These are phyloP conservation scores for Vulpes lagopus DNA, from an alignment of 2,113 vertebrate genomes.

Conservation along the genomic window DNA sequence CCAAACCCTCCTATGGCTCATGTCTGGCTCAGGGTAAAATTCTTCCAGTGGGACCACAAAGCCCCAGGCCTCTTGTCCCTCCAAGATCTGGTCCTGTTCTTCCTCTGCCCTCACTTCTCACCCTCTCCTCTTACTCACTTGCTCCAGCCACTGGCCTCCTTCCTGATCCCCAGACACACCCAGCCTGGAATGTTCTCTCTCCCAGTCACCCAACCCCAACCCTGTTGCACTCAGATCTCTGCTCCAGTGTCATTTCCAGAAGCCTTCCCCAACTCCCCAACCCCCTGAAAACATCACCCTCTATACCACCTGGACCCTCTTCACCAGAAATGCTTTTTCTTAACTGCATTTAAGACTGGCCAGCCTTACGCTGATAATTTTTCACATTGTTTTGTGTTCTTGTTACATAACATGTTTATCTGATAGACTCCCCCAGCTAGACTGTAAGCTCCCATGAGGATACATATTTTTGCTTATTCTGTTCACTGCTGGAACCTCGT, in stretches of 20 bases:
- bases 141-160: background rate
- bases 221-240: background rate
- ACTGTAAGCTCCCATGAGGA: background rate
- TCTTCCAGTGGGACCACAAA: background rate
- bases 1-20: background rate
- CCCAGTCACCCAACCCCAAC: background rate
- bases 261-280: background rate
- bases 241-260: background rate
- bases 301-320: background rate
- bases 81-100: background rate
- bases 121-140: background rate
- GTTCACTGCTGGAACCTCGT: no score
- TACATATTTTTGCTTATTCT: background rate
- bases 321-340: background rate
- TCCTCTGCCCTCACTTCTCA: background rate
- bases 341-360: background rate
- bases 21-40: accelerated
- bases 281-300: background rate
- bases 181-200: conserved; percentile 24
- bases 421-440: background rate
- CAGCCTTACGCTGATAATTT: background rate
- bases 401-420: background rate
- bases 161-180: background rate
- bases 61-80: background rate
- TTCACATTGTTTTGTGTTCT: background rate